Evolutionary conservation across 2,888 invertebrate species (phyloP).

Genomic region (Villa cingulata): DNA sequence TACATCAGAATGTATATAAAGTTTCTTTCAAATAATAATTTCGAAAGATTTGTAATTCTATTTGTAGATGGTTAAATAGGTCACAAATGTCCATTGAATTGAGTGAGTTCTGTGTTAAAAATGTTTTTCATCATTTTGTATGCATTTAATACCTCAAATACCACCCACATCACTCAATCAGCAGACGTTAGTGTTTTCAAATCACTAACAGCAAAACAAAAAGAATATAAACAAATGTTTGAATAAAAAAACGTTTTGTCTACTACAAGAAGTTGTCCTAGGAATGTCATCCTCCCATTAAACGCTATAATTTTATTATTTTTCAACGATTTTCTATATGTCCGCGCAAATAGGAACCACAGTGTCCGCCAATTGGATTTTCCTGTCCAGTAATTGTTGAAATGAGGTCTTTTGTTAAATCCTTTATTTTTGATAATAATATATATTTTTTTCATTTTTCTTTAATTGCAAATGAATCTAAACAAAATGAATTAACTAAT

Average conservation of each 20-base stretch:
- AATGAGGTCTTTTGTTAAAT: too few species aligned
- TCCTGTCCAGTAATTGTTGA: too few species aligned
- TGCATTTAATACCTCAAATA: constrained; percentile 12
- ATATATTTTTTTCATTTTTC: background rate
- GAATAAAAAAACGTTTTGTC: constrained; percentile 9
- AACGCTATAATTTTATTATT: too few species aligned
- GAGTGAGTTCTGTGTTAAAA: constrained; percentile 5
- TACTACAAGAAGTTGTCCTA: background rate
- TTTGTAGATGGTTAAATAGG: constrained; percentile 8
- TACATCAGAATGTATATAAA: constrained; percentile 8
- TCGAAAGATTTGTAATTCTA: constrained; percentile 7
- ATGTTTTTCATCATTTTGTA: constrained; percentile 6
- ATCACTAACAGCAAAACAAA: constrained; percentile 7
- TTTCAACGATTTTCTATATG: too few species aligned
- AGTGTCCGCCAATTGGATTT: too few species aligned
- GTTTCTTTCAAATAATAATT: constrained; percentile 6
- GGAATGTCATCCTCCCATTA: background rate
- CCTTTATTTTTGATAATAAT: too few species aligned
- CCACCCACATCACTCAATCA: constrained; percentile 14
- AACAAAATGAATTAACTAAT: too few species aligned
- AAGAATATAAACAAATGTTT: background rate
- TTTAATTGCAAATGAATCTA: too few species aligned
- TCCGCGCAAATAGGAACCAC: too few species aligned
- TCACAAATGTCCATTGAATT: constrained; percentile 8
- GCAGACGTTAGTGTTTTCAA: constrained; percentile 14